phyloP scores from a whole-genome alignment of 2,888 invertebrate species.

The Neoaliturus tenellus region DNA sequence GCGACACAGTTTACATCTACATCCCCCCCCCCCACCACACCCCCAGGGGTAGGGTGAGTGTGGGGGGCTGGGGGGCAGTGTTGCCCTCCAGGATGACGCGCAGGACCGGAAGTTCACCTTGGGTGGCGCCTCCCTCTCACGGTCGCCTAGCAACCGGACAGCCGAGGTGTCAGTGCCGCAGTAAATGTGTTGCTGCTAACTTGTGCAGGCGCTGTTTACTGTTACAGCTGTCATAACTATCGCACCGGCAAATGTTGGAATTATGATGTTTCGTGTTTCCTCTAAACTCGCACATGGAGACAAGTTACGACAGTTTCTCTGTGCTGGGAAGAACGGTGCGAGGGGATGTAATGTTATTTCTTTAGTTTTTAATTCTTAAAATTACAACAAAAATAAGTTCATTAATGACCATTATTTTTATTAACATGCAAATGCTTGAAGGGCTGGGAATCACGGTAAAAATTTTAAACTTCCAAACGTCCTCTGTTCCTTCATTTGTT shows the following conservation, averaged over 20 bases:
- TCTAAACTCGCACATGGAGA: neutral
- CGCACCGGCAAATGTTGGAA: constrained; percentile 6
- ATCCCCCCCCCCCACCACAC: neutral
- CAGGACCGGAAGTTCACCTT: neutral
- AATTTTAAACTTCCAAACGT: too few relatives aligned
- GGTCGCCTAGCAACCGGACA: constrained; percentile 27
- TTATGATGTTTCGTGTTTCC: neutral
- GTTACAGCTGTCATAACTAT: neutral
- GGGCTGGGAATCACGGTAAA: too few relatives aligned
- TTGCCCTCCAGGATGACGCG: neutral
- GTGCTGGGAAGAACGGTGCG: neutral
- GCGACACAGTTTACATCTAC: neutral
- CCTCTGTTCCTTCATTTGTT: too few relatives aligned
- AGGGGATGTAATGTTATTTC: neutral
- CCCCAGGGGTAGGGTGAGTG: too few relatives aligned
- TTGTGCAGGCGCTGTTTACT: neutral
- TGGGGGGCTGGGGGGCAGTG: neutral
- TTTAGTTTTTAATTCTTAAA: neutral
- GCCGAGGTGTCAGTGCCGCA: constrained; percentile 10
- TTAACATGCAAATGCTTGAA: too few relatives aligned
- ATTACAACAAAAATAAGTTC: neutral
- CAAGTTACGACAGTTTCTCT: neutral
- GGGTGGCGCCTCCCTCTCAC: neutral
- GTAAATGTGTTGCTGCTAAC: constrained; percentile 23
- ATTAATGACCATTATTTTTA: too few relatives aligned